These are phyloP conservation scores for Chouioia cunea DNA, from an alignment of 2,888 invertebrate species.

Conservation along the genomic window DNA sequence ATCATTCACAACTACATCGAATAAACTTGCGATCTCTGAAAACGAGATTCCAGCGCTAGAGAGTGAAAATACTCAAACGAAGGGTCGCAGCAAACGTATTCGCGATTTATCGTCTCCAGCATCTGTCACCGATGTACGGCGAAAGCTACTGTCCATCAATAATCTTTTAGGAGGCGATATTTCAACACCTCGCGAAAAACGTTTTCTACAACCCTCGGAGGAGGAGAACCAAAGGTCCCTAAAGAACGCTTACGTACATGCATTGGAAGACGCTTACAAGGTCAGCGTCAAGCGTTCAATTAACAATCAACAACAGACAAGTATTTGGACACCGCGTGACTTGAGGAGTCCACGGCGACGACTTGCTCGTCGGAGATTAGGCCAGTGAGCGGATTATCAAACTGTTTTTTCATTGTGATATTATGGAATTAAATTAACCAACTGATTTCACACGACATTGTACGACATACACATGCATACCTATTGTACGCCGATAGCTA, in stretches of 20 bases:
- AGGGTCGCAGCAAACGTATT: conserved; percentile 64
- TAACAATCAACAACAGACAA: conserved; percentile 52
- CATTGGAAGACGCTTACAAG: conserved; percentile 65
- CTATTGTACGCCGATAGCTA: conserved; percentile 62
- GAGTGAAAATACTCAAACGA: conserved; percentile 56
- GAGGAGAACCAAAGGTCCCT: conserved; percentile 65
- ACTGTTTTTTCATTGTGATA: conserved; percentile 63
- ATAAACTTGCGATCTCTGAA: conserved; percentile 53
- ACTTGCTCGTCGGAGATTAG: conserved; percentile 20
- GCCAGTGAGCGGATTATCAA: conserved; percentile 50
- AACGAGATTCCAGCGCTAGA: conserved; percentile 63
- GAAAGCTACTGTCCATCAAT: conserved; percentile 59
- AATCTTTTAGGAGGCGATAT: conserved; percentile 51
- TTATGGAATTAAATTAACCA: conserved; percentile 63
- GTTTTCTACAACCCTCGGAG: conserved; percentile 60
- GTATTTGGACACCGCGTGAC: conserved; percentile 12
- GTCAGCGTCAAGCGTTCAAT: conserved; percentile 65
- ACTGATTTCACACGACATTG: conserved; percentile 64
- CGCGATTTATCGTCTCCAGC: conserved; percentile 56
- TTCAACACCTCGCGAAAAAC: conserved; percentile 57
- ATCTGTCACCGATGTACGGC: conserved; percentile 48
- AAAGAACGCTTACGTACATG: conserved; percentile 64
- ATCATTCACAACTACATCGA: conserved; percentile 33
- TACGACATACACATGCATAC: conserved; percentile 52
- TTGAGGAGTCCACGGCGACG: conserved; percentile 16